A percentile compares a stretch with the other conserved stretches of the same genome.
phyloP scores from a whole-genome alignment of 2,888 invertebrate genomes.

The Aphelenchoides bicaudatus region DNA sequence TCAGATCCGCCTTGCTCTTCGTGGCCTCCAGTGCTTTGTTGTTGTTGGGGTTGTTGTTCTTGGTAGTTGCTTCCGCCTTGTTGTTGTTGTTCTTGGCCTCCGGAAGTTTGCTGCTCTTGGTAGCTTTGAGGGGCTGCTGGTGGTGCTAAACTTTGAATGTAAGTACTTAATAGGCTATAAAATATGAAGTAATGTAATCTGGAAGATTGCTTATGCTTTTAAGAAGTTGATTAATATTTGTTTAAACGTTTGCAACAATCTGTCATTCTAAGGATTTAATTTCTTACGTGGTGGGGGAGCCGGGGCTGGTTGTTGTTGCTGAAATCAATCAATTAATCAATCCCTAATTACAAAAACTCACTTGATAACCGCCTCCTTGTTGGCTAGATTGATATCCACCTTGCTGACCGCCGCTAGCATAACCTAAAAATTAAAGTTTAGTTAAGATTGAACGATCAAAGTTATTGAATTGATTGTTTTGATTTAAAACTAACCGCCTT shows the following conservation, averaged over 20 bases:
- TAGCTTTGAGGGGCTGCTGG: conserved; percentile 17
- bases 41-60: conserved; percentile 14
- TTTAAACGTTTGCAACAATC: too few species aligned
- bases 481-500: background rate
- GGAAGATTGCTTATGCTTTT: too few species aligned
- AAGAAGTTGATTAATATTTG: too few species aligned
- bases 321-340: conserved; percentile 21
- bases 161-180: background rate
- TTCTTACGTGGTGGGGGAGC: conserved; percentile 28
- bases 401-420: background rate
- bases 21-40: conserved; percentile 20
- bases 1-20: conserved; percentile 20
- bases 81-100: conserved; percentile 10
- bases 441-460: background rate
- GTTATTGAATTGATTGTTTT: background rate
- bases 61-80: conserved; percentile 16
- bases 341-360: conserved; percentile 6
- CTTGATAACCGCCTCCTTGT: background rate
- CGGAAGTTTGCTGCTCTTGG: conserved; percentile 11
- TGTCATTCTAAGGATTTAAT: too few species aligned
- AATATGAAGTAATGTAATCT: background rate
- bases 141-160: background rate
- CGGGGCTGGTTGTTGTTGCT: conserved; percentile 31
- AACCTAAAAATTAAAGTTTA: background rate
- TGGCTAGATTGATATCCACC: conserved; percentile 15